Percentiles rank a stretch among this genome's conserved stretches.
Conservation (phyloP, 30 jellyfish, hydroid and myxozoan genomes). For the Sanderia malayensis region DNA sequence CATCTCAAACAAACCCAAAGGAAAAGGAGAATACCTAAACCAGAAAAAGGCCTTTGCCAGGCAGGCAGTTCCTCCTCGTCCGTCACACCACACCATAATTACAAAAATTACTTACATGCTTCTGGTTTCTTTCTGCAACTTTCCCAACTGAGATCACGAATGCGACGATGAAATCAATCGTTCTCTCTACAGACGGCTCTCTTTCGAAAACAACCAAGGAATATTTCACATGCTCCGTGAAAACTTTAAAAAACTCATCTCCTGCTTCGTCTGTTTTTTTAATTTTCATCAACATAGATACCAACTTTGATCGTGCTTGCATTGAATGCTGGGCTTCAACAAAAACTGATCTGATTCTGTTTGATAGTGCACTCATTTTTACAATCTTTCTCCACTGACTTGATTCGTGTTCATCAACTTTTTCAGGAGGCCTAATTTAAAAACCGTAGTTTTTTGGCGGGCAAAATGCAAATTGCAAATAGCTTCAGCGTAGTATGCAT, state of each 20-base stretch:
- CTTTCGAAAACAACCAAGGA: conserved; percentile 70
- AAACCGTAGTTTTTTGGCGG: no score
- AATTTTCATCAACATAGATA: conserved; percentile 26
- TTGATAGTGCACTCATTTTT: conserved; percentile 4
- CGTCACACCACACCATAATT: no score
- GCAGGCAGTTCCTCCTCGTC: no score
- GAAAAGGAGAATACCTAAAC: no score
- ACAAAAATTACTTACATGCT: no score
- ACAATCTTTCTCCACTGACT: no score
- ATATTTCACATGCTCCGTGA: conserved; percentile 60
- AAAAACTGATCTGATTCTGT: conserved; percentile 26
- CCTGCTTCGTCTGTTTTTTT: conserved; percentile 8
- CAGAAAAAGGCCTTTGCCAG: no score
- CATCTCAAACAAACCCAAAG: no score
- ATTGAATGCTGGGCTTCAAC: conserved; percentile 52
- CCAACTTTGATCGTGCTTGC: conserved; percentile 51
- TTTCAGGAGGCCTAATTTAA: no score
- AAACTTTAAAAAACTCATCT: conserved; percentile 43
- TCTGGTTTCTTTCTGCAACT: not conserved
- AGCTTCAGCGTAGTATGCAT: no score
- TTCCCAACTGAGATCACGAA: conserved; percentile 50
- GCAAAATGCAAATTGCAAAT: no score
- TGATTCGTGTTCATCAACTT: no score
- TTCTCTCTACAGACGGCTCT: conserved; percentile 86
- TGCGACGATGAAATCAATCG: conserved; percentile 70